Evolutionary conservation across 2,113 vertebrate genomes (phyloP).

Genomic region (Procapra przewalskii): DNA sequence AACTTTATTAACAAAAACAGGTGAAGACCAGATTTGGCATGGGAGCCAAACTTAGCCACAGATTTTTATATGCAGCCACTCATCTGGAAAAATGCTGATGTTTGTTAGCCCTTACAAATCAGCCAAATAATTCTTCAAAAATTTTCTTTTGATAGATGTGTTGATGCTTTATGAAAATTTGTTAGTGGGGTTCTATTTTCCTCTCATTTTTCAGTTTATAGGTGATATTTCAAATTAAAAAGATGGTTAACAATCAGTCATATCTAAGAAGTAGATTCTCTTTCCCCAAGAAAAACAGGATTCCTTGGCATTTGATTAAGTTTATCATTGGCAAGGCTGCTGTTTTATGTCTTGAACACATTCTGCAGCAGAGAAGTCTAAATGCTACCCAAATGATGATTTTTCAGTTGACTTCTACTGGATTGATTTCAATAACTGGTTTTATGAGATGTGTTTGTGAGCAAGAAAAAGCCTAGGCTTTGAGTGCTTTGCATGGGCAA

Average conservation of each 20-base stretch:
- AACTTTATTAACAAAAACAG: neutral
- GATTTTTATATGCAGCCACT: neutral
- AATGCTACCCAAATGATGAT: slow-evolving; percentile 38
- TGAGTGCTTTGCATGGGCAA: neutral
- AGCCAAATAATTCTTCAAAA: neutral
- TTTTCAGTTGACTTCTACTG: slow-evolving; percentile 27
- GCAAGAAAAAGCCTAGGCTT: slow-evolving; percentile 29
- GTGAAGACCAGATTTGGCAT: neutral
- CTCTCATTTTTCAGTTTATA: slow-evolving; percentile 11
- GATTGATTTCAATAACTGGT: slow-evolving; percentile 20
- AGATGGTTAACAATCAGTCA: neutral
- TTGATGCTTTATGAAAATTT: neutral
- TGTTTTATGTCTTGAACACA: slow-evolving; percentile 38
- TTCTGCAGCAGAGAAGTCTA: slow-evolving; percentile 15
- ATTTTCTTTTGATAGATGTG: neutral
- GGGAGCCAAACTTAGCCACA: neutral
- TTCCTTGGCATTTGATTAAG: neutral
- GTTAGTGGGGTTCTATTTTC: neutral
- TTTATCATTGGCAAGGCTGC: slow-evolving; percentile 18
- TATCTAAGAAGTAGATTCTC: slow-evolving; percentile 28
- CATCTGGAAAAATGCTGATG: neutral
- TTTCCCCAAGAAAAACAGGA: slow-evolving; percentile 5
- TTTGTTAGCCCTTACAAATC: neutral
- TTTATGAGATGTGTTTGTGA: slow-evolving; percentile 36
- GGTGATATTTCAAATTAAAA: neutral